Evolutionary conservation across 2,113 vertebrate species (phyloP), one percentile per base, ranked within the genome.

Genomic region (Lynx canadensis): DNA sequence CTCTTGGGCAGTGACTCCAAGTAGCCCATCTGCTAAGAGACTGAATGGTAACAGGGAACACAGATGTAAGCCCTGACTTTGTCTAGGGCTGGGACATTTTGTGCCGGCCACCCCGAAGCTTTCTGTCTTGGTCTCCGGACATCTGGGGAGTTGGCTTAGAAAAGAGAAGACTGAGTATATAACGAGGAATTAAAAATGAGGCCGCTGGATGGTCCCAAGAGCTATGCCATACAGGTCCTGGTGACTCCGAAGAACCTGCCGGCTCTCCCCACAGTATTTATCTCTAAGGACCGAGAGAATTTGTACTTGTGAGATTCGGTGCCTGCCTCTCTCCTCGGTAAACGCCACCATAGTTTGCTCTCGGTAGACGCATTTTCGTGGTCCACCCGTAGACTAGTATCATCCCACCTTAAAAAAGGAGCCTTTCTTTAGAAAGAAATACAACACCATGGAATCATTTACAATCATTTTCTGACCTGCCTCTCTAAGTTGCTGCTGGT

Each of bases 11-110:
- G 8, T 27, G 13, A 90, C n/a, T 91, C 66, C 82, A 52, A 16
- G 74, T 94, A 91, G 48, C 89, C 76, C 60, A 69, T 76, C 76
- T 69, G 66, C 38, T 91, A 41, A 95, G 65, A 94, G 91, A 60
- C 41, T 60, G 57, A 86, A 31, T 14, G 55, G 10, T 84, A 60
- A 41, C 66, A 66, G 9, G 41, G 57, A 65, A 41, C n/a, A 89
- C 50, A 92, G 50, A 74, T 69, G 18, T 5, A 48, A 86, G 50
- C 41, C 38, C n/a, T 76, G 41, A 80, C n/a, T 33, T 55, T 48
- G 50, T 81, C 18, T 29, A 68, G 21, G 65, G 65, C 15, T 41
- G 45, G n/a, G 11, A 25, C 65, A 16, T 80, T 81, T 50, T 41
- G 23, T 60, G 69, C 7, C 33, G 52, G 29, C 25, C 31, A 83